Conservation (phyloP, 2,797 vertebrate genomes). For the Leptatherina wallacei region DNA sequence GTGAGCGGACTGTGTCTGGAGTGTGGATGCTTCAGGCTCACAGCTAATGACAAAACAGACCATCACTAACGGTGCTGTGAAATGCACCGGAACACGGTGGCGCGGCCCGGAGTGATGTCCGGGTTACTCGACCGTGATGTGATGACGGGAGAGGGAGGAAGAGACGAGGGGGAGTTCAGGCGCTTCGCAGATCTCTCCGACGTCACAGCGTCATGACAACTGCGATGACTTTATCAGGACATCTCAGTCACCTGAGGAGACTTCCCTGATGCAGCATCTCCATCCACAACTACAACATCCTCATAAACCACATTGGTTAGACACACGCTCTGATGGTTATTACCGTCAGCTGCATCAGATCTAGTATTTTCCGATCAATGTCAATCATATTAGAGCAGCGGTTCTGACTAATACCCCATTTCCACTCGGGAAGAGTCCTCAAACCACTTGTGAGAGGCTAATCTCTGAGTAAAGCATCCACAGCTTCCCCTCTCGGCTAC, state of each 20-base stretch:
- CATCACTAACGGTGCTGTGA: slow-evolving; percentile 21
- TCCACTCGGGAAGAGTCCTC: slow-evolving; percentile 25
- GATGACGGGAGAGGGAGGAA: not conserved
- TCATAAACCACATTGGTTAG: slow-evolving; percentile 29
- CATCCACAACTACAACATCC: slow-evolving; percentile 10
- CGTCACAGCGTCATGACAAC: slow-evolving; percentile 76
- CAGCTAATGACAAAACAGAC: slow-evolving; percentile 7
- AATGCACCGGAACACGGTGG: not conserved
- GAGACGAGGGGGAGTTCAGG: slow-evolving; percentile 25
- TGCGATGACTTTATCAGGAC: slow-evolving; percentile 52
- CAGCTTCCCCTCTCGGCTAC: slow-evolving; percentile 17
- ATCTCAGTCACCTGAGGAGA: slow-evolving; percentile 66
- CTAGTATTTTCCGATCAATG: slow-evolving; percentile 24
- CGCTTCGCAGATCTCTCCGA: slow-evolving; percentile 32
- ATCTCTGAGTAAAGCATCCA: slow-evolving; percentile 28
- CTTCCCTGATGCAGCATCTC: slow-evolving; percentile 17
- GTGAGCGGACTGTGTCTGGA: not conserved
- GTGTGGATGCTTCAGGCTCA: not conserved
- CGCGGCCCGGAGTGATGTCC: not conserved
- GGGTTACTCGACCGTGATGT: slow-evolving; percentile 2
- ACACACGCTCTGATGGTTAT: slow-evolving; percentile 29
- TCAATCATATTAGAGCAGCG: slow-evolving; percentile 27
- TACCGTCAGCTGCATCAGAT: slow-evolving; percentile 34
- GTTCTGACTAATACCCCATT: slow-evolving; percentile 2
- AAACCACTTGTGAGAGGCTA: slow-evolving; percentile 22